Evolutionary conservation across 2,797 vertebrate genomes (phyloP), one percentile per base, ranked within the genome.

Genomic region (Xiphorhynchus erythropygius): DNA sequence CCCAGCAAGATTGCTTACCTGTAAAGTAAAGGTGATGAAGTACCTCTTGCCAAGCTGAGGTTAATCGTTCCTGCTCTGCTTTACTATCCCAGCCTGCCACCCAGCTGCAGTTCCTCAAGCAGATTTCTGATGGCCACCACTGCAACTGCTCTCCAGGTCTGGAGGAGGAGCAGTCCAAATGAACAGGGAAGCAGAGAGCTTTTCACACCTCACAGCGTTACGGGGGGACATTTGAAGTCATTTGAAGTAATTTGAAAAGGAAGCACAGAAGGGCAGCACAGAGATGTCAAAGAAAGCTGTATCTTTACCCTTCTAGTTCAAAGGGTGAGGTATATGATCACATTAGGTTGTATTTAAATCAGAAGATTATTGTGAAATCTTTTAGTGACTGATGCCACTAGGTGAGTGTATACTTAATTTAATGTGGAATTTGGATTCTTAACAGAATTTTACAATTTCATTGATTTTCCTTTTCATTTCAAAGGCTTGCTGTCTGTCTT

Each of bases 61-160:
- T 13, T 73, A 18, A 13, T 55, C 37, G 47, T 88, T 88, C 8
- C 32, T 76, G 37, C 55, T 59, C 55, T 87, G 53, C 46, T 76
- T 73, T 59, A 3, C 62, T n/a, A 11, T 59, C 70, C 56, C 63
- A 80, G 13, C 67, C 75, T 55, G 32, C 44, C 83, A 62, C 32
- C 35, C 47, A 80, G 44, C 68, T 9, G 2, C 15, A 1, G 0
- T 16, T 80, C 62, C 42, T 75, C 69, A 33, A 16, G 73, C n/a
- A 69, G 25, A 21, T 65, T 79, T 70, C 67, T 74, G 24, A 47
- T 41, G 46, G 32, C 41, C 41, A 25, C 41, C 1, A 3, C 47
- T 63, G 42, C 3, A 0, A 4, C 30, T 46, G 33, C 53, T 67
- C 12, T 78, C 25, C 25, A 0, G 0, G 57, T 32, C 57, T 93